phyloP scores from a whole-genome alignment of 2,113 vertebrate species.

The Mastomys natalensis region DNA sequence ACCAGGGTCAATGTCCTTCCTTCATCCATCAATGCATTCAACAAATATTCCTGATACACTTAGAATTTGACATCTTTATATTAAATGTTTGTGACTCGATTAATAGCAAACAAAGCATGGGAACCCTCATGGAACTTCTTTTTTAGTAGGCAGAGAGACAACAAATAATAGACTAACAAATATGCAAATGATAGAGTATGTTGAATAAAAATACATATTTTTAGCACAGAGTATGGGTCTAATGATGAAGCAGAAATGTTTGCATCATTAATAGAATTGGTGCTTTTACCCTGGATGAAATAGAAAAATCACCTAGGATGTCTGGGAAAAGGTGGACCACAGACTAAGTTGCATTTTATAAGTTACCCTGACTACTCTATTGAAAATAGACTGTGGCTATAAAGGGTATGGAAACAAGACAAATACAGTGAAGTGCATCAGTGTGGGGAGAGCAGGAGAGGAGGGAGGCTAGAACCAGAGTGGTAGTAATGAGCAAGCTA shows the following conservation, averaged over 20 bases:
- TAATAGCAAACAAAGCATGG: slow-evolving; percentile 13
- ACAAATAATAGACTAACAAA: slow-evolving; percentile 5
- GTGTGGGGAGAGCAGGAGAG: background rate
- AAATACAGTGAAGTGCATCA: background rate
- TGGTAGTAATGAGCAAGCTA: background rate
- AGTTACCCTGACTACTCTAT: background rate
- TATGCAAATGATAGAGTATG: background rate
- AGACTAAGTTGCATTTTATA: slow-evolving; percentile 9
- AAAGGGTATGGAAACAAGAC: background rate
- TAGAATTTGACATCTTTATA: slow-evolving; percentile 23
- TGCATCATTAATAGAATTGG: background rate
- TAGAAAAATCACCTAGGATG: background rate
- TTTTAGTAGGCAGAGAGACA: background rate
- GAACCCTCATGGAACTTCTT: background rate
- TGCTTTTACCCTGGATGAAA: slow-evolving; percentile 34
- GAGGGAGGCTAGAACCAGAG: background rate
- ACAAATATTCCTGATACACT: background rate
- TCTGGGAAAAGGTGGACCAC: background rate
- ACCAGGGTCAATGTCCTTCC: slow-evolving; percentile 1
- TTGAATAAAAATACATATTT: background rate
- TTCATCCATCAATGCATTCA: background rate
- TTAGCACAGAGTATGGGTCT: slow-evolving; percentile 33
- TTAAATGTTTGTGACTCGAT: background rate
- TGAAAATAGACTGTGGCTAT: background rate
- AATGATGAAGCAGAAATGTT: background rate